These are phyloP conservation scores for Hepsetus odoe DNA, from an alignment of 2,113 vertebrate genomes.

Conservation along the genomic window DNA sequence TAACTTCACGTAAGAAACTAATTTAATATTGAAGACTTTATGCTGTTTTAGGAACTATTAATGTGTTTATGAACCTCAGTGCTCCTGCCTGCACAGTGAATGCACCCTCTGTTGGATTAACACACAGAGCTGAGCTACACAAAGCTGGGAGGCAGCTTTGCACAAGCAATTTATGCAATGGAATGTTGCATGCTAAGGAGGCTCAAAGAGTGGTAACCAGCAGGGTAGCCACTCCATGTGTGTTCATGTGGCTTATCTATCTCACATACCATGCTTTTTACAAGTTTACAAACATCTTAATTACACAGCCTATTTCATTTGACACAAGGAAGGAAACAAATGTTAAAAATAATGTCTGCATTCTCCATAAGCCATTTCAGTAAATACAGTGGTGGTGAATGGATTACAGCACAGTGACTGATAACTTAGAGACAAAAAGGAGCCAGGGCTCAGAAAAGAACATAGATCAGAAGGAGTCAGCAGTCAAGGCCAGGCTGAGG, in stretches of 20 bases:
- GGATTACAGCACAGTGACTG: neutral
- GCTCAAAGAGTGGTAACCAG: neutral
- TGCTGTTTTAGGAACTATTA: neutral
- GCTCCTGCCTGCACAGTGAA: slow-evolving; percentile 7
- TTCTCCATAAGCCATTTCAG: neutral
- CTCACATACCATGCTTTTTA: neutral
- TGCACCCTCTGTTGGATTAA: neutral
- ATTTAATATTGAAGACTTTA: neutral
- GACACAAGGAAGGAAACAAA: neutral
- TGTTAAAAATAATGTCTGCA: neutral
- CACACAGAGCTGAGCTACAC: neutral
- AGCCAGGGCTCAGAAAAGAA: slow-evolving; percentile 15
- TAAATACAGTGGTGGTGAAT: neutral
- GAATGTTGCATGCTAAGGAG: neutral
- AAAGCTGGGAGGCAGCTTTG: neutral
- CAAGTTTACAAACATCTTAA: neutral
- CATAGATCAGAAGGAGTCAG: slow-evolving; percentile 17
- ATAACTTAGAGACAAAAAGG: slow-evolving; percentile 4
- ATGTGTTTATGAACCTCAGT: neutral
- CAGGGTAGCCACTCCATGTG: neutral
- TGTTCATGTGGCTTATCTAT: neutral
- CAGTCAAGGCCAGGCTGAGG: slow-evolving; percentile 25
- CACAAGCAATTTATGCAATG: neutral
- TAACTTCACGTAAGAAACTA: too few relatives aligned
- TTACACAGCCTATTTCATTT: neutral